Base-by-base conservation (phyloP, 2,888 invertebrate genomes). In the Idaea aversata region DNA sequence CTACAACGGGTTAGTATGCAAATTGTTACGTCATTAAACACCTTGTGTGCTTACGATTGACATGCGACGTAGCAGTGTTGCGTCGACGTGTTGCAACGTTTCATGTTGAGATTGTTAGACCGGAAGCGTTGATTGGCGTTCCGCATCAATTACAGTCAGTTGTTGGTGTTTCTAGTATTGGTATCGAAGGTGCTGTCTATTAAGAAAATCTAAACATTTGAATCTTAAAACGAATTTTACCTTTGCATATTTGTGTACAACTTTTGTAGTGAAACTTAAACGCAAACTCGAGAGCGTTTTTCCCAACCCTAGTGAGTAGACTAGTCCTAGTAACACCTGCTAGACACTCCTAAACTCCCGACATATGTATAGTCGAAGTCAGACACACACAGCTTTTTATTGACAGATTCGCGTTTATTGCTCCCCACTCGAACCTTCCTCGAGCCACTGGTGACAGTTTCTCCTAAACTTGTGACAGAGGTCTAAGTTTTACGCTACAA, bases 1-100 rank as follows among this genome's bases (percentile, higher is more conserved):
- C 79, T 78, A 80, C 84, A 83, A 83, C 84, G 82, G 83, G 80
- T 81, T 77, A 79, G 85, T 90, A 93, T 93, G 93, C 91, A 93
- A 92, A 93, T 92, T 85, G 87, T 88, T 87, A 88, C 88, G 89
- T 92, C 92, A 91, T 93, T 93, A 92, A 90, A 90, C 92, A 92
- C 90, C 88, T 88, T 77, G 86, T 82, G 80, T 76, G 86, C 84
- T 85, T 84, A 86, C 83, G 47, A 47, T 47, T 47, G 47, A 47
- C 47, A 13, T 47, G 47, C 47, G 47, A 47, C 47, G 13, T 47
- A 13, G 47, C 47, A 13, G 88, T 84, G 87, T 86, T 85, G 83
- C 87, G 88, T 82, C 86, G 90, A 90, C 90, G 83, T 79, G 80
- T 80, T 65, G 86, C 75, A 77, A 78, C 77, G 62, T 59, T 57